These are phyloP conservation scores for Cerastoderma edule DNA, from an alignment of 2,888 invertebrate genomes.

Conservation along the genomic window DNA sequence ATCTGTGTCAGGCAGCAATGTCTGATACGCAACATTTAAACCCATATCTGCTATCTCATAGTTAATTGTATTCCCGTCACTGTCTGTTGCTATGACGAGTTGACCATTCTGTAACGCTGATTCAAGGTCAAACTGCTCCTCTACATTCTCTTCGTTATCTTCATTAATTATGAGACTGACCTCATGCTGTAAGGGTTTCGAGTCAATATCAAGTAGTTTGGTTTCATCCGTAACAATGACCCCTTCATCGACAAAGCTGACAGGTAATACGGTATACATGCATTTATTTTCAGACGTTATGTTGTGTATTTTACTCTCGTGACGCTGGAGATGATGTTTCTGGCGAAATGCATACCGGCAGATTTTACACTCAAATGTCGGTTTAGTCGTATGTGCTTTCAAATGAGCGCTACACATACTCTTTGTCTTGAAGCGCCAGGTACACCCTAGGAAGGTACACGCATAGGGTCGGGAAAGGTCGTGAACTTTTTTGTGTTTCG, in stretches of 20 bases:
- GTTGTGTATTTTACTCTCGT: slow-evolving; percentile 76
- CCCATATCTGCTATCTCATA: slow-evolving; percentile 75
- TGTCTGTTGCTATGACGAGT: slow-evolving; percentile 72
- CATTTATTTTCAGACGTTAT: not conserved
- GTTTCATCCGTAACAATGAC: slow-evolving; percentile 1
- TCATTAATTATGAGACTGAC: slow-evolving; percentile 64
- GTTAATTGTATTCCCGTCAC: slow-evolving; percentile 66
- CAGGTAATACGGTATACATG: slow-evolving; percentile 2
- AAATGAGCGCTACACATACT: slow-evolving; percentile 79
- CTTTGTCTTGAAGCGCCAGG: slow-evolving; percentile 80
- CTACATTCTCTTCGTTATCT: slow-evolving; percentile 20
- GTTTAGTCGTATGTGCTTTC: slow-evolving; percentile 74
- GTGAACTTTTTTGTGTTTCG: slow-evolving; percentile 81
- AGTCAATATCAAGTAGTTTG: not conserved
- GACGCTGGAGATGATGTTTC: slow-evolving; percentile 81
- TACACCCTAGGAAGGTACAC: slow-evolving; percentile 79
- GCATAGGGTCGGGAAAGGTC: slow-evolving; percentile 77
- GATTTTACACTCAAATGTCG: slow-evolving; percentile 75
- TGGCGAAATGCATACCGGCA: slow-evolving; percentile 80
- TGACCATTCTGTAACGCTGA: slow-evolving; percentile 67
- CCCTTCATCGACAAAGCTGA: slow-evolving; percentile 12
- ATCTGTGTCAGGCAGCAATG: slow-evolving; percentile 57
- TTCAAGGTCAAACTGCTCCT: slow-evolving; percentile 62
- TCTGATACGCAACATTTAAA: slow-evolving; percentile 68
- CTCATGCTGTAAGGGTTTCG: slow-evolving; percentile 27